Evolutionary conservation across 1,140 invertebrate species (phyloP).

Genomic region (Dolichoris vasculosae): DNA sequence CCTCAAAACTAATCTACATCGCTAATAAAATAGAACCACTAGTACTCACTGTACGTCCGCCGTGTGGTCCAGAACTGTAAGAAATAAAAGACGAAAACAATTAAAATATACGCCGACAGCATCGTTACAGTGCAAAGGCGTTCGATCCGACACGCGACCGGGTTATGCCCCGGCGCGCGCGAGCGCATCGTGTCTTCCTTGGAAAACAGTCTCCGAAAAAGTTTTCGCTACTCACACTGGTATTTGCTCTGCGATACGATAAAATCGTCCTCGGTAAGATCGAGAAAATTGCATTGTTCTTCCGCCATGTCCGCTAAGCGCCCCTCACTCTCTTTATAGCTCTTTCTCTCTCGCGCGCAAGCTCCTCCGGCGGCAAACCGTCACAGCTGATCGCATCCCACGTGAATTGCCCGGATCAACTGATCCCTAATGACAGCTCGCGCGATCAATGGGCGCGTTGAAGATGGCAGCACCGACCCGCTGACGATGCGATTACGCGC

Average conservation of each 20-base stretch:
- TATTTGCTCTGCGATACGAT: conserved; percentile 78
- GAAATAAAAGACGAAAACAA: conserved; percentile 58
- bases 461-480: conserved; percentile 45
- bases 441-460: conserved; percentile 35
- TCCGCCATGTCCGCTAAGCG: too few relatives aligned
- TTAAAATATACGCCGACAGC: not conserved
- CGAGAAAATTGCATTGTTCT: conserved; percentile 22
- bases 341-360: not conserved
- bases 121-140: too few relatives aligned
- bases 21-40: not conserved
- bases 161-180: not conserved
- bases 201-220: not conserved
- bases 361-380: not conserved
- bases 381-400: conserved; percentile 53
- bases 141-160: not conserved
- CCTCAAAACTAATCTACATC: conserved; percentile 17
- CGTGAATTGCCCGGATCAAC: conserved; percentile 50
- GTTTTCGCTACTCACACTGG: conserved; percentile 80
- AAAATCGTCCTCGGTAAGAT: conserved; percentile 76
- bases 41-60: conserved; percentile 97
- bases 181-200: not conserved
- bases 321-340: not conserved
- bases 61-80: conserved; percentile 96
- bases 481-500: conserved; percentile 1
- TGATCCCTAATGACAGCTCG: conserved; percentile 49